These are phyloP conservation scores for Magallana gigas DNA, from an alignment of 1,140 invertebrate genomes.

Conservation along the genomic window DNA sequence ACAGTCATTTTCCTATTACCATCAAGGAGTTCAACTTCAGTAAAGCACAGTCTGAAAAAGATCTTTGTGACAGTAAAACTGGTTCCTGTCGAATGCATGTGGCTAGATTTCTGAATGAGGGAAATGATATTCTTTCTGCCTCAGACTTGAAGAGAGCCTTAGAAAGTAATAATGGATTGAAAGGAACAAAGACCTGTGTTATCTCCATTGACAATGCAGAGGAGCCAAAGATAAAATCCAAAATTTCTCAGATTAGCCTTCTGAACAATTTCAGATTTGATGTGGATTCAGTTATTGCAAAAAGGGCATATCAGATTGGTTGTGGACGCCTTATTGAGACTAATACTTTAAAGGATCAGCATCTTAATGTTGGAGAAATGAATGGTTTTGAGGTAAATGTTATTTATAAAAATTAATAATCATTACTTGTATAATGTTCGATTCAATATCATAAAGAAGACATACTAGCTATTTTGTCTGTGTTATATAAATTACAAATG, in stretches of 20 bases:
- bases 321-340: background rate
- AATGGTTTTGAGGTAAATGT: no score
- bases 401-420: no score
- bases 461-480: background rate
- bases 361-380: no score
- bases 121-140: conserved; percentile 38
- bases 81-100: conserved; percentile 34
- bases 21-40: conserved; percentile 28
- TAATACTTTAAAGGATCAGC: no score
- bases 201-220: conserved; percentile 33
- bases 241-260: conserved; percentile 25
- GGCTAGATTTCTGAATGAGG: conserved; percentile 28
- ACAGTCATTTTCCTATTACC: conserved; percentile 21
- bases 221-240: conserved; percentile 18
- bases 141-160: conserved; percentile 29
- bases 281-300: background rate
- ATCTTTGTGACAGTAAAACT: conserved; percentile 42
- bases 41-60: conserved; percentile 36
- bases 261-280: conserved; percentile 45
- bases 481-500: background rate
- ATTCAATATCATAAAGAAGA: no score
- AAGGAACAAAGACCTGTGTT: background rate
- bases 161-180: background rate
- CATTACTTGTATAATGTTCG: no score
- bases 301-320: conserved; percentile 44